Evolutionary conservation across 2,797 vertebrate species (phyloP), one percentile per base, ranked within the genome.

Genomic region (Chaetophractus vellerosus): DNA sequence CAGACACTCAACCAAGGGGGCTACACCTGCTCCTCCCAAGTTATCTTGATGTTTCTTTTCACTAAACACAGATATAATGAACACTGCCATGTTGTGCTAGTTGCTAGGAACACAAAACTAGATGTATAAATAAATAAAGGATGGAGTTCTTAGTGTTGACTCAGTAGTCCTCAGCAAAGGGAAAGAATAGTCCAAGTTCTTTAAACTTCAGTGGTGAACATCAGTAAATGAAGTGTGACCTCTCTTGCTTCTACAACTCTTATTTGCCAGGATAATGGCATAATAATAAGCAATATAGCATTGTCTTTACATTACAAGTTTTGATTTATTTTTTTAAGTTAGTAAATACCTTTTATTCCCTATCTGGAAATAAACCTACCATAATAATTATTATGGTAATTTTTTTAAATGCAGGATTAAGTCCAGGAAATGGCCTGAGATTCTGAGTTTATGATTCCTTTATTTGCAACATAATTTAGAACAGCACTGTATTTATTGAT

Each of bases 321-420:
- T 76, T n/a, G n/a, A n/a, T n/a, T n/a, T n/a, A n/a, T n/a, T n/a
- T 80, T 90, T 61, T 57, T 36, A 96, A 57, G 48, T 76, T 86
- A 55, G 6, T 74, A 68, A 83, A 84, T 33, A 23, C 19, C 80
- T 21, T 0, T 69, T 38, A 92, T 68, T 94, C 81, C 57, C 50
- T 31, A 69, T 76, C 72, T 38, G 76, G 90, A 93, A 94, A 50
- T 72, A 86, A 93, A 94, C 19, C 33, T 61, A 75, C 3, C 38
- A 63, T 95, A 41, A 87, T n/a, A 95, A 86, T 71, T 61, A 80
- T 63, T 84, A 55, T 86, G 15, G 9, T n/a, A 80, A 81, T 81
- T 64, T n/a, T n/a, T 9, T n/a, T 15, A 66, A 81, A 61, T 45
- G 81, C 23, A 57, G 76, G 8, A 55, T 72, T 63, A 95, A 38